Percentiles rank a stretch among this genome's conserved stretches.
Conservation (phyloP, 2,113 vertebrate genomes). For the Vulpes lagopus region DNA sequence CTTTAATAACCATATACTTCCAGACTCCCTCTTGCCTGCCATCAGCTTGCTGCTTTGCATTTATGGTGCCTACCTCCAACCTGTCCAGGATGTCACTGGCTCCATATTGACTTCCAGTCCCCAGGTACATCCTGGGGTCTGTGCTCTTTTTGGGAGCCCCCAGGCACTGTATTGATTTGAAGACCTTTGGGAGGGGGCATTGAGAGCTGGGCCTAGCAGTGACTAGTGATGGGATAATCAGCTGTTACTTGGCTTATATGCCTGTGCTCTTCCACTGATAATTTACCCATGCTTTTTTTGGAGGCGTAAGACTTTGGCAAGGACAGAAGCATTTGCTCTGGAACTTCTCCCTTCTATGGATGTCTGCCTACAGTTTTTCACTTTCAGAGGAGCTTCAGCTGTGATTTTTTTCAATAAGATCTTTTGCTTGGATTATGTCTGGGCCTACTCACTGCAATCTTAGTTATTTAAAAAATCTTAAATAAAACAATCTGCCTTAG, state of each 20-base stretch:
- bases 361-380: neutral
- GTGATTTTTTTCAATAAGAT: constrained; percentile 25
- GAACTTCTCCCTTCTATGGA: neutral
- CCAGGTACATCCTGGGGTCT: neutral
- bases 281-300: neutral
- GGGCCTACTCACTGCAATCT: neutral
- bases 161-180: neutral
- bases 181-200: neutral
- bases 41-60: neutral
- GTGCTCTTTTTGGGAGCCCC: neutral
- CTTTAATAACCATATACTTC: neutral
- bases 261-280: neutral
- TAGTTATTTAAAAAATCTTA: constrained; percentile 28
- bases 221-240: neutral
- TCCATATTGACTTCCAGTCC: neutral
- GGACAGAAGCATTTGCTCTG: neutral
- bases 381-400: neutral
- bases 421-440: constrained; percentile 36
- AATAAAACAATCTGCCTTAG: constrained; percentile 21
- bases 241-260: neutral
- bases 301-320: neutral
- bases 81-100: neutral
- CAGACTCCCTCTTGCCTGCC: neutral
- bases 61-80: neutral
- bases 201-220: neutral